Evolutionary conservation across 2,888 invertebrate genomes (phyloP).

Genomic region (Sylvicola cinctus): DNA sequence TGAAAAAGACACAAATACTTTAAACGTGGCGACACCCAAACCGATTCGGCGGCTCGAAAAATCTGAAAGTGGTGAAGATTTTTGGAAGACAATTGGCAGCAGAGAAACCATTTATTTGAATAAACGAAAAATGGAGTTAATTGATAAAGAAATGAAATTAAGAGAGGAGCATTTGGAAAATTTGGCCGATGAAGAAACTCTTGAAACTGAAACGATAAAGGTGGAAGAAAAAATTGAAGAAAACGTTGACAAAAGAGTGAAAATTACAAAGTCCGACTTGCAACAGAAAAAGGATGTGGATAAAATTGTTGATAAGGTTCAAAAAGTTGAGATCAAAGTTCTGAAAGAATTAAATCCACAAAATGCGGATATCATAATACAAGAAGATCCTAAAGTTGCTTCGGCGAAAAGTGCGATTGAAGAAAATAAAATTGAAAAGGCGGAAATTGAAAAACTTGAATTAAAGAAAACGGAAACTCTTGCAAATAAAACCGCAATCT

Average conservation of each 20-base stretch:
- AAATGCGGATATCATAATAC: too few relatives aligned
- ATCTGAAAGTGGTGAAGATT: conserved; percentile 28
- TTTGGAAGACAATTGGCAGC: conserved; percentile 43
- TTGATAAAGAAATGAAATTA: conserved; percentile 18
- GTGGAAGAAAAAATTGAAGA: conserved; percentile 17
- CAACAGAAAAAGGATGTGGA: neutral
- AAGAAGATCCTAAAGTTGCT: neutral
- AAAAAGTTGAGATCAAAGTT: neutral
- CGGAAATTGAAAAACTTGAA: too few relatives aligned
- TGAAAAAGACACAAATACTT: neutral
- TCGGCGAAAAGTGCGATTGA: neutral
- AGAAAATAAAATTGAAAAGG: too few relatives aligned
- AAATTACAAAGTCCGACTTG: conserved; percentile 1
- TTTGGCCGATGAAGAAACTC: neutral
- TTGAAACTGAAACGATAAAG: neutral
- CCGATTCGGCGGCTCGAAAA: conserved; percentile 11
- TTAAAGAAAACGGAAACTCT: too few relatives aligned
- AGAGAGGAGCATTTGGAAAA: conserved; percentile 21
- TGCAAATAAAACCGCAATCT: too few relatives aligned
- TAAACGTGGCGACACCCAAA: conserved; percentile 6
- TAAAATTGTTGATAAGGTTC: neutral
- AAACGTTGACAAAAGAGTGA: neutral
- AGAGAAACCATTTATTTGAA: conserved; percentile 40
- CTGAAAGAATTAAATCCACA: neutral
- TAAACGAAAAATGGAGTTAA: conserved; percentile 31